Conservation (phyloP, 2,797 vertebrate genomes). For the Streptopelia turtur region DNA sequence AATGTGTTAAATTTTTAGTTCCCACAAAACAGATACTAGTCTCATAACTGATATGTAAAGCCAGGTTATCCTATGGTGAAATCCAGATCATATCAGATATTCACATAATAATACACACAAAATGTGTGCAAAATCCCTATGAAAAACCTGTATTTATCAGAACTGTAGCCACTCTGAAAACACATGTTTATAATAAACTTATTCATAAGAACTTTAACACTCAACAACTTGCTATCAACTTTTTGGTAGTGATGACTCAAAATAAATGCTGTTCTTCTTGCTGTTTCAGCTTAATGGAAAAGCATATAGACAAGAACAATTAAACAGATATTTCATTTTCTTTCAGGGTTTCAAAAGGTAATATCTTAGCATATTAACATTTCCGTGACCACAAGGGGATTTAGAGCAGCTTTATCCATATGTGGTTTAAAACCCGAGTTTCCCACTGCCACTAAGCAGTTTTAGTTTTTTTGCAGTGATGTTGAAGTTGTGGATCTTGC, state of each 20-base stretch:
- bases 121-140: not conserved
- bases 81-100: slow-evolving; percentile 3
- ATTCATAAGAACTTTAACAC: not conserved
- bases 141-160: not conserved
- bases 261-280: not conserved
- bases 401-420: not conserved
- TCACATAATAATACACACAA: not conserved
- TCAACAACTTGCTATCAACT: not conserved
- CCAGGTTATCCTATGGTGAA: not conserved
- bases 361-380: not conserved
- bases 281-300: not conserved
- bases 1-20: not conserved
- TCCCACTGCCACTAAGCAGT: not conserved
- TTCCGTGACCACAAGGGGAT: not conserved
- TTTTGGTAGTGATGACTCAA: not conserved
- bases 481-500: not conserved
- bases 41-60: not conserved
- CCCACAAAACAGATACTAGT: not conserved
- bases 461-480: not conserved
- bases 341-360: not conserved
- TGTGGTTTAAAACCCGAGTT: not conserved
- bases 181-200: not conserved
- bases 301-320: not conserved
- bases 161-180: not conserved
- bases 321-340: not conserved